Evolutionary conservation across 2,888 invertebrate species (phyloP), one percentile per base, ranked within the genome.

Genomic region (Eristalis intricaria): DNA sequence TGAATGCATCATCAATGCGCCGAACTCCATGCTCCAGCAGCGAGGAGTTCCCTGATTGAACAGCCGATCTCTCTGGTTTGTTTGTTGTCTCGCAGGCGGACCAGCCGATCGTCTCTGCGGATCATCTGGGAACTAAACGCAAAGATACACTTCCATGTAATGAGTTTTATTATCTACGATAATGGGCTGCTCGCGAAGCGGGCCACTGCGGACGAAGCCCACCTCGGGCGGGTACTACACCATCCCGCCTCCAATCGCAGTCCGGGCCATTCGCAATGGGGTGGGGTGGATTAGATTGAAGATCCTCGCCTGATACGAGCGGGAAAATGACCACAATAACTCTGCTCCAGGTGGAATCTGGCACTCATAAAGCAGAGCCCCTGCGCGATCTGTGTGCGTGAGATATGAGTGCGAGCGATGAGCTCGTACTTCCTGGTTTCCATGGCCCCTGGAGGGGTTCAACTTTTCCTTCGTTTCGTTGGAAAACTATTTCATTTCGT

Each of bases 81-180:
- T 50, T 50, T 50, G 32, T 32, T 50, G 50, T 50, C 50, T 19
- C 50, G 19, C 50, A 19, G 19, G 0, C 50, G 19, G 1, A 8
- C 50, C 50, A 19, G 19, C 50, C 50, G 50, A 50, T 19, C 50
- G 19, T 19, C 50, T 4, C 50, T 1, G 19, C 19, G 50, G 50
- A 50, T 50, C 50, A 50, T 50, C 50, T 50, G 50, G 50, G 50
- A 50, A 50, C 19, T 50, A 50, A 60, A 29, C 60, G 26, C 66
- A 68, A n/a, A 82, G 77, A 77, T 77, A 61, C 73, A 71, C 75
- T 75, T 73, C 71, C 66, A 71, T 79, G 75, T 87, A 83, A 87
- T 87, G 86, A 87, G 74, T 87, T 85, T 86, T 79, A 86, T 83
- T 79, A 83, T 87, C 83, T 87, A 87, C 79, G 83, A 87, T 87